phyloP scores from a whole-genome alignment of 1,140 invertebrate genomes.

The Carposina sasakii region DNA sequence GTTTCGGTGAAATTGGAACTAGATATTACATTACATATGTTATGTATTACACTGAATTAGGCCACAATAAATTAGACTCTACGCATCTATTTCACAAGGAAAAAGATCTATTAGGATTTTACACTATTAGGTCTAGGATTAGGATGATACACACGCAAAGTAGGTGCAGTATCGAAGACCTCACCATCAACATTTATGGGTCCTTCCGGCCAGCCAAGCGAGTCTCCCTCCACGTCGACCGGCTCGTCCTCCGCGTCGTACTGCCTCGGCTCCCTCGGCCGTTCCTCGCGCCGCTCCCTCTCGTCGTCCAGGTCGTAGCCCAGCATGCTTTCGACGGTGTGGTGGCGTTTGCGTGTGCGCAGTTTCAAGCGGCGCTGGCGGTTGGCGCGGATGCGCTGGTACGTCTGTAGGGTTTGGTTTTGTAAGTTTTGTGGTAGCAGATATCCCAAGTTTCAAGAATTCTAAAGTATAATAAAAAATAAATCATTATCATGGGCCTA shows the following conservation, averaged over 20 bases:
- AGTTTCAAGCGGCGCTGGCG: conserved; percentile 77
- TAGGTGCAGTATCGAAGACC: no score
- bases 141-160: no score
- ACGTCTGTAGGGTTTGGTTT: conserved; percentile 76
- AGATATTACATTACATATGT: no score
- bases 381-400: conserved; percentile 80
- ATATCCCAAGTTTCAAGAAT: no score
- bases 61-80: no score
- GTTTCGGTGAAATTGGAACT: background rate
- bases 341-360: conserved; percentile 76
- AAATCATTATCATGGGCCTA: no score
- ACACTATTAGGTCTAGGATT: no score
- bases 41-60: no score
- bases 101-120: no score
- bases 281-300: conserved; percentile 51
- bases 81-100: no score
- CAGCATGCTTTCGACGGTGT: conserved; percentile 74
- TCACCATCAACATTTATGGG: conserved; percentile 60
- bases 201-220: conserved; percentile 66
- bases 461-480: no score
- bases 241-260: conserved; percentile 75
- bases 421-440: no score
- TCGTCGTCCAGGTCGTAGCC: conserved; percentile 61
- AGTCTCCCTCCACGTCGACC: conserved; percentile 77
- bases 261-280: conserved; percentile 37